Conservation (phyloP, 2,888 invertebrate species). For the Nowickia ferox region DNA sequence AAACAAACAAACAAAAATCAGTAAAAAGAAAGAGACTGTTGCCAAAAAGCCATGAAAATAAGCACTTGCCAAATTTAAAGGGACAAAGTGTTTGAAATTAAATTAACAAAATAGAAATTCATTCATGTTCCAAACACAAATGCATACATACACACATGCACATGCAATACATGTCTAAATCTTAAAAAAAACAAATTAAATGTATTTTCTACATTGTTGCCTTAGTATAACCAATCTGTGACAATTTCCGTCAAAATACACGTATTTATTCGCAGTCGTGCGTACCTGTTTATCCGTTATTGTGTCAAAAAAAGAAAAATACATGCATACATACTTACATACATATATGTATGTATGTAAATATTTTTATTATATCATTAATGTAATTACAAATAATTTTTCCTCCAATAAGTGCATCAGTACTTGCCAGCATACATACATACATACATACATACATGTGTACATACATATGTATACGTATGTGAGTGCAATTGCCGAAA, state of each 20-base stretch:
- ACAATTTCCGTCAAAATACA: conserved; percentile 59
- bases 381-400: not conserved
- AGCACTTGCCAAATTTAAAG: conserved; percentile 51
- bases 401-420: not conserved
- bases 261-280: conserved; percentile 18
- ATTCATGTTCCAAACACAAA: not conserved
- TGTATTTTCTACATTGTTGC: conserved; percentile 56
- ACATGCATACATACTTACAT: not conserved
- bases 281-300: conserved; percentile 58
- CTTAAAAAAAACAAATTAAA: not conserved
- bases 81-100: conserved; percentile 39
- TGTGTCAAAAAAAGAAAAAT: conserved; percentile 34
- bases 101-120: conserved; percentile 15
- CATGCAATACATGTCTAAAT: conserved; percentile 9
- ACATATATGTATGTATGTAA: too few species aligned
- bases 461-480: not conserved
- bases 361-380: conserved; percentile 9
- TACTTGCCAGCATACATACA: not conserved
- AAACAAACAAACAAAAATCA: conserved; percentile 22
- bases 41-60: conserved; percentile 41
- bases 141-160: conserved; percentile 9
- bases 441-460: not conserved
- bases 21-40: conserved; percentile 40
- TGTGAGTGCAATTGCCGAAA: not conserved
- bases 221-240: conserved; percentile 64